A percentile compares a stretch with the other conserved stretches of the same genome.
Conservation (phyloP, 2,113 vertebrate species). For the Acinonyx jubatus region DNA sequence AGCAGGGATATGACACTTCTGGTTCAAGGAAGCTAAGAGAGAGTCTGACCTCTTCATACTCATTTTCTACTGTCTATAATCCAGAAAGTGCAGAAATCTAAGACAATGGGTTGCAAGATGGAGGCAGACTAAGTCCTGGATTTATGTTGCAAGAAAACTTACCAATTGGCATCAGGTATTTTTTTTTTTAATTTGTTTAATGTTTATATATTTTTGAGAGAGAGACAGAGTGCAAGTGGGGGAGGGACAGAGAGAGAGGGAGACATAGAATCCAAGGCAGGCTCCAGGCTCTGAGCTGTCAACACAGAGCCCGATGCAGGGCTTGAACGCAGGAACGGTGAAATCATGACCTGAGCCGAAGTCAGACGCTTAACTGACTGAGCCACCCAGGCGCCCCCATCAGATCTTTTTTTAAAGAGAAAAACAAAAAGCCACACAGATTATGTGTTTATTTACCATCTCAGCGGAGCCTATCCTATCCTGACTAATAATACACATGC, state of each 20-base stretch:
- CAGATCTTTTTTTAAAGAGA: not conserved
- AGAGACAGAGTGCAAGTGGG: no score
- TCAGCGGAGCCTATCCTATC: not conserved
- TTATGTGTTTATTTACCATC: constrained; percentile 14
- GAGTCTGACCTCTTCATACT: not conserved
- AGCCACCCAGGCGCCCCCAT: no score
- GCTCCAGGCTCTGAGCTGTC: no score
- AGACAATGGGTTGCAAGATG: not conserved
- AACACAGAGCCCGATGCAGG: no score
- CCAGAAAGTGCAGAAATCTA: not conserved
- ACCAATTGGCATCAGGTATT: not conserved
- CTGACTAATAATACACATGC: constrained; percentile 4
- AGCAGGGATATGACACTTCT: not conserved
- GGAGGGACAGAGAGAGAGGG: no score
- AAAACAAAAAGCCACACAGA: not conserved
- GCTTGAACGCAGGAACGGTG: no score
- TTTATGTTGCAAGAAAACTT: not conserved
- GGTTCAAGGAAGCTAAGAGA: not conserved
- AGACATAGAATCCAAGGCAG: no score
- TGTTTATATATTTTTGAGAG: no score
- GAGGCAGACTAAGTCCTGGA: not conserved
- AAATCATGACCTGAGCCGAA: no score
- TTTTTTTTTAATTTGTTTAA: no score
- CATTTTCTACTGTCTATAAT: not conserved
- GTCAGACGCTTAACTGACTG: no score